Evolutionary conservation across 92 coral and sea anemone genomes (phyloP).

Genomic region (Virgularia gustaviana): DNA sequence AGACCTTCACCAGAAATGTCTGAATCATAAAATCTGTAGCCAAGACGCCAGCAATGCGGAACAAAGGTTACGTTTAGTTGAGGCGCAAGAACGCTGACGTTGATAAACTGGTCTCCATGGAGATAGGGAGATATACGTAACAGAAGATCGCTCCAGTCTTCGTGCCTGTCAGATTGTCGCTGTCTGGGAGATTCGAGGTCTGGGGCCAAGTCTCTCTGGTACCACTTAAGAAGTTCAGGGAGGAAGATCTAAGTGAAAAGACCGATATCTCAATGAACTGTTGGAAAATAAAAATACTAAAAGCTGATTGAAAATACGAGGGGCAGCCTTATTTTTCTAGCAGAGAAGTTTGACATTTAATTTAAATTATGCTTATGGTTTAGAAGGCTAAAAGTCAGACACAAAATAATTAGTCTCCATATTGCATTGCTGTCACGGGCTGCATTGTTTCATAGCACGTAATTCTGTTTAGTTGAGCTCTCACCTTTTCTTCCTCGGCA

Average conservation of each 20-base stretch:
- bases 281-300: no score
- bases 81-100: constrained; percentile 50
- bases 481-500: constrained; percentile 26
- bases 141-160: constrained; percentile 49
- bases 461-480: no score
- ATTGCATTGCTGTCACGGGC: no score
- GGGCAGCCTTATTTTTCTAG: no score
- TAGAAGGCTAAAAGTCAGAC: no score
- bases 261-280: not conserved
- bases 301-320: no score
- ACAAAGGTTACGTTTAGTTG: constrained; percentile 61
- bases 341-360: no score
- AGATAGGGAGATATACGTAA: constrained; percentile 76
- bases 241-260: constrained; percentile 54
- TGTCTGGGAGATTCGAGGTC: constrained; percentile 22
- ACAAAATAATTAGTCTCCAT: no score
- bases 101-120: constrained; percentile 10
- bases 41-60: constrained; percentile 85
- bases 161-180: not conserved
- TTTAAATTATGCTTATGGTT: no score
- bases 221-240: constrained; percentile 83
- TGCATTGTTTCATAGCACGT: no score
- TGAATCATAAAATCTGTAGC: constrained; percentile 54
- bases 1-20: not conserved
- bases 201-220: constrained; percentile 61